phyloP scores from a whole-genome alignment of 2,797 vertebrate genomes.

The Anabacerthia variegaticeps region DNA sequence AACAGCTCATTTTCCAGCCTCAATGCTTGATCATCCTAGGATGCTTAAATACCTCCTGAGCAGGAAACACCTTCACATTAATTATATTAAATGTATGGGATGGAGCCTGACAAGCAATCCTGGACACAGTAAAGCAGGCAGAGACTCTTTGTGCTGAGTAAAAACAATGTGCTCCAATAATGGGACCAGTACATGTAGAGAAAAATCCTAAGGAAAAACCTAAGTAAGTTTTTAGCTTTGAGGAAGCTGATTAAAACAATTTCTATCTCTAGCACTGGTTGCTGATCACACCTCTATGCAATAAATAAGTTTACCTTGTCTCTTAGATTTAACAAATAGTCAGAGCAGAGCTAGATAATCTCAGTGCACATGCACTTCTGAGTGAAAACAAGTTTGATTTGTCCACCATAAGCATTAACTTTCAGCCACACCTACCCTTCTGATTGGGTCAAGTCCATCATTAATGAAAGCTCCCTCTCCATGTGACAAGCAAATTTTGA shows the following conservation, averaged over 20 bases:
- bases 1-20: constrained; percentile 37
- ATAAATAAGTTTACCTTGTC: background rate
- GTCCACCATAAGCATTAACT: background rate
- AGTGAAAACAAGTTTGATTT: constrained; percentile 6
- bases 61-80: constrained; percentile 49
- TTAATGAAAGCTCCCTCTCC: background rate
- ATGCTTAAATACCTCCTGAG: constrained; percentile 12
- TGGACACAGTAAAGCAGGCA: constrained; percentile 1
- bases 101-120: constrained; percentile 4
- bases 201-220: background rate
- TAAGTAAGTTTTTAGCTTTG: background rate
- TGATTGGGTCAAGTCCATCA: background rate
- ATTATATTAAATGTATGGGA: constrained; percentile 41
- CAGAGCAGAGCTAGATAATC: background rate
- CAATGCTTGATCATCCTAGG: constrained; percentile 2
- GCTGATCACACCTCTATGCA: background rate
- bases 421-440: background rate
- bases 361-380: background rate
- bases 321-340: background rate
- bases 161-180: background rate
- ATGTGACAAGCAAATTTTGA: background rate
- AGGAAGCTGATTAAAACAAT: background rate
- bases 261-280: background rate
- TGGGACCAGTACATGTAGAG: background rate
- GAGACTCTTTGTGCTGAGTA: background rate